Evolutionary conservation across 2,888 invertebrate species (phyloP), one percentile per base, ranked within the genome.

Genomic region (Alloscopus bannaensis): DNA sequence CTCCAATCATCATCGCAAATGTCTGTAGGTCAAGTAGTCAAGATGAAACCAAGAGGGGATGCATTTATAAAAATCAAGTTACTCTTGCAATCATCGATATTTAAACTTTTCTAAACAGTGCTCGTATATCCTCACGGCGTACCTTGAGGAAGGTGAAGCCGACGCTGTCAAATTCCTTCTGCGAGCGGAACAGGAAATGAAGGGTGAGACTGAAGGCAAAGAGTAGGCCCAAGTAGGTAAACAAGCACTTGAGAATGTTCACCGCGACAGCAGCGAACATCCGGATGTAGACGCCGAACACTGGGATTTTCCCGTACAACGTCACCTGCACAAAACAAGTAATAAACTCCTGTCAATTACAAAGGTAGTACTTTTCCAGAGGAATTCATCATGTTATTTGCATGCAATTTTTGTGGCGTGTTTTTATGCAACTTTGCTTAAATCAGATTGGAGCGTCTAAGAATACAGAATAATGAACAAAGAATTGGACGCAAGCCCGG

Each of bases 121-220:
- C 22, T n/a, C 22, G 18, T 18, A 50, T 50, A 11, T 6, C 2
- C 20, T 18, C 2, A 11, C 20, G 20, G 20, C 45, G 20, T 83
- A 86, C 86, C 84, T 86, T 86, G 18, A 86, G 81, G 60, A 86
- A 86, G 13, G 86, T 86, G 79, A 86, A 86, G 60, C 86, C 85
- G 31, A 86, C 85, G 55, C 85, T 85, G 77, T 86, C 85, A 81
- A 86, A 86, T 69, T 86, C 86, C 72, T 85, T 86, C 64, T 85
- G 85, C 22, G 80, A 81, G 47, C 86, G 84, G 71, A 86, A 86
- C 55, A 86, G 83, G 69, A 86, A 86, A 78, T 86, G 86, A 36
- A 86, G 82, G 16, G 86, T 86, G 8, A 86, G 82, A 59, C 86
- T 85, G 75, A 86, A 86, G 18, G 86, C 86, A 70, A 86, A 86